Evolutionary conservation across 23 tunicate genomes (phyloP), one percentile per base, ranked within the genome.

Genomic region (Ciona savignyi): DNA sequence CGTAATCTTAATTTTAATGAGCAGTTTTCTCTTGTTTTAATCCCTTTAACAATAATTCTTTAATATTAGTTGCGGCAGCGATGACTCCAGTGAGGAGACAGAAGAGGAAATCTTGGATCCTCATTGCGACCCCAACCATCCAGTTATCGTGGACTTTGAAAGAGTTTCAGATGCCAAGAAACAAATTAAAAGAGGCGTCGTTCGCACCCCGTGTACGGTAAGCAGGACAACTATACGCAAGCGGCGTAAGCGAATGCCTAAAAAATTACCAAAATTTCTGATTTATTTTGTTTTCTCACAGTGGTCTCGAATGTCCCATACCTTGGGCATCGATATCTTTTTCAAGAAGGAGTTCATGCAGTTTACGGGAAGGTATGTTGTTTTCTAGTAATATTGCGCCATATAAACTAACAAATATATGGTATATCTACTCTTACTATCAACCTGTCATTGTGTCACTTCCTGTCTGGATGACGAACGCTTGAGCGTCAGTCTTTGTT

Each of bases 341-440:
- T 91, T 95, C 74, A 95, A 95, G 63, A 95, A 95, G 72, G 99
- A 95, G 19, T 89, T 65, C 85, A 80, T 89, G 91, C 99, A 95
- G 70, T 84, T 80, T 69, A 95, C 99, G 26, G 99, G 93, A 62
- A 88, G 96, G 88, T 95, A 65, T n/a, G n/a, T n/a, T n/a, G n/a
- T n/a, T n/a, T n/a, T 20, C 19, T 49, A 20, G 61, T 49, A 11
- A 49, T 15, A 49, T 49, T 49, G 61, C 61, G 61, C 61, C n/a
- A n/a, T n/a, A n/a, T n/a, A n/a, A n/a, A n/a, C n/a, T n/a, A n/a
- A n/a, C n/a, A n/a, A n/a, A n/a, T n/a, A n/a, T n/a, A n/a, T n/a
- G n/a, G n/a, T n/a, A n/a, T n/a, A n/a, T n/a, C n/a, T n/a, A n/a
- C n/a, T n/a, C n/a, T n/a, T n/a, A n/a, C n/a, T n/a, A n/a, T n/a